Conservation (phyloP, 2,888 invertebrate species). For the Napeogenes sylphis region DNA sequence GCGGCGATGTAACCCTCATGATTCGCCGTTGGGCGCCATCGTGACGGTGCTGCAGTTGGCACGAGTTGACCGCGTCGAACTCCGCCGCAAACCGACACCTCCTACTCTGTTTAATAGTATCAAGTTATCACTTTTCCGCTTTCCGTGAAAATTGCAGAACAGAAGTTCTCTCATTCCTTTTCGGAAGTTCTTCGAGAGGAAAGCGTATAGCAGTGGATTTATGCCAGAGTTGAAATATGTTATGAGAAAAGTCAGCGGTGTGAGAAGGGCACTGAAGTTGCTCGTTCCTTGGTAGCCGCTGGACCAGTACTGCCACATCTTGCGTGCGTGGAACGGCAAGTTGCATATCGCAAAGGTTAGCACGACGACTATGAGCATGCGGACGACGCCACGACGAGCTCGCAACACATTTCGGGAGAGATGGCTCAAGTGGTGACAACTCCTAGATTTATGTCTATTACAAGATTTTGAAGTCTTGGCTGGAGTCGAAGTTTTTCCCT, state of each 20-base stretch:
- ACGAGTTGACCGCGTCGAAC: constrained; percentile 73
- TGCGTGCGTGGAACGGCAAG: constrained; percentile 91
- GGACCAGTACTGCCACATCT: constrained; percentile 92
- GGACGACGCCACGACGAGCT: constrained; percentile 90
- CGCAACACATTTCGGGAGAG: constrained; percentile 86
- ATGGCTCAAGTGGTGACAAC: constrained; percentile 81
- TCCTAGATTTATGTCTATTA: constrained; percentile 63
- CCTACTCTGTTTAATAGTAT: constrained; percentile 68
- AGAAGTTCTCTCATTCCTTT: constrained; percentile 90
- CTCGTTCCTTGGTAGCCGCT: constrained; percentile 82
- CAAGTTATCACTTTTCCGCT: constrained; percentile 64
- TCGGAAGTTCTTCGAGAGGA: constrained; percentile 88
- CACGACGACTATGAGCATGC: constrained; percentile 92
- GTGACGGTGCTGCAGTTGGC: constrained; percentile 77
- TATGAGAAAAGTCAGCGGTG: constrained; percentile 90
- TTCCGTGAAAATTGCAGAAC: constrained; percentile 74
- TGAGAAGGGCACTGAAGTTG: constrained; percentile 86
- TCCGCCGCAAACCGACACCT: constrained; percentile 60
- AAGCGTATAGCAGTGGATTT: constrained; percentile 93
- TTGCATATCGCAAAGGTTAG: constrained; percentile 93
- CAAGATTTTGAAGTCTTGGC: constrained; percentile 53
- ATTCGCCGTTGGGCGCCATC: constrained; percentile 69
- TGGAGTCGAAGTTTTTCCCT: constrained; percentile 40
- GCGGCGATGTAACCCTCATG: constrained; percentile 68
- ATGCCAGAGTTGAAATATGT: constrained; percentile 94